These are phyloP conservation scores for Nebria salina DNA, from an alignment of 2,888 invertebrate species.

Conservation along the genomic window DNA sequence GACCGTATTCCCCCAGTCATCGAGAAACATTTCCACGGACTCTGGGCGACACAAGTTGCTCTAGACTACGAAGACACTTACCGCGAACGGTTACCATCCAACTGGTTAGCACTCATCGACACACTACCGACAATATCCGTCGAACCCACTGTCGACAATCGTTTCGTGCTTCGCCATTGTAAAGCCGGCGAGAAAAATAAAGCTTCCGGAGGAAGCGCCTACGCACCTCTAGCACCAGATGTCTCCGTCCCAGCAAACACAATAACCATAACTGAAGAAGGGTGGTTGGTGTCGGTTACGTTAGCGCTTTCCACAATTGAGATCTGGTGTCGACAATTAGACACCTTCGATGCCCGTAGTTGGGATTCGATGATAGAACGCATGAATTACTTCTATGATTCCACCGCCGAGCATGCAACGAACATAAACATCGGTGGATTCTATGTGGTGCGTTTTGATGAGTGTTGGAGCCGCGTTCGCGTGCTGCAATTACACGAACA, in stretches of 20 bases:
- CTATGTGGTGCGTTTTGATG: constrained; percentile 62
- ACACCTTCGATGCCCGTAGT: constrained; percentile 61
- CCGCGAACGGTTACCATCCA: constrained; percentile 72
- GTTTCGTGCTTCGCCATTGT: constrained; percentile 57
- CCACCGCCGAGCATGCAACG: constrained; percentile 48
- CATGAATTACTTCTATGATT: constrained; percentile 61
- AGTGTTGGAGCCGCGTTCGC: constrained; percentile 63
- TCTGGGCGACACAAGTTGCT: constrained; percentile 64
- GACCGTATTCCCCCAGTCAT: constrained; percentile 62
- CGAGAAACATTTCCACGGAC: constrained; percentile 61
- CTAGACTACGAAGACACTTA: constrained; percentile 68
- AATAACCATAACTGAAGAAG: constrained; percentile 57
- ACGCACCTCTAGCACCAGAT: constrained; percentile 47
- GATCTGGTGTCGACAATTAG: constrained; percentile 66
- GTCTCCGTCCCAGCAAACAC: constrained; percentile 60
- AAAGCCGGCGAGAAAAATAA: constrained; percentile 43
- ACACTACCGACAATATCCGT: constrained; percentile 67
- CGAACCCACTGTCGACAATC: constrained; percentile 59
- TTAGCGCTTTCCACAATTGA: constrained; percentile 62
- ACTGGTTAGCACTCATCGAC: constrained; percentile 74
- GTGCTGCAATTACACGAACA: constrained; percentile 54
- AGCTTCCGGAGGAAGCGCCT: background rate
- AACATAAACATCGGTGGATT: constrained; percentile 58
- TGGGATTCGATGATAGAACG: constrained; percentile 58
- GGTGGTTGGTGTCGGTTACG: constrained; percentile 62